Evolutionary conservation across 2,113 vertebrate genomes (phyloP).

Genomic region (Raja brachyura): DNA sequence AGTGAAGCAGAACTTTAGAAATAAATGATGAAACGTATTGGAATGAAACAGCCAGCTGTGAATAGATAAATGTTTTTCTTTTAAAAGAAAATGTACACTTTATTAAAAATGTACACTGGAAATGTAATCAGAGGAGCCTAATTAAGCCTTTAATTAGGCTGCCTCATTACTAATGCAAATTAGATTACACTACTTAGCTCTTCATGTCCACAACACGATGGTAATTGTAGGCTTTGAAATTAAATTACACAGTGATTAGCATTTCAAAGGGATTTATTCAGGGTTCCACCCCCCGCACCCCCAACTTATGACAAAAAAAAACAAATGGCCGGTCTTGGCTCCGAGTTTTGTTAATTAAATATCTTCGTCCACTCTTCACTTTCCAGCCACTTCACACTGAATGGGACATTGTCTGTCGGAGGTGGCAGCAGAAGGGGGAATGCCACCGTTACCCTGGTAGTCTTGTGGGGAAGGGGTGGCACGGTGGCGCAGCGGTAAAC

Average conservation of each 20-base stretch:
- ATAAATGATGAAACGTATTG: constrained; percentile 33
- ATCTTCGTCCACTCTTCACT: constrained; percentile 59
- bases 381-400: not conserved
- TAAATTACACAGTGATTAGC: constrained; percentile 99
- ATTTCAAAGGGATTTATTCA: constrained; percentile 99
- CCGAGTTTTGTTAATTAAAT: constrained; percentile 99
- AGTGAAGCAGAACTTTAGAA: constrained; percentile 32
- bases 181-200: constrained; percentile 99
- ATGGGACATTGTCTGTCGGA: not conserved
- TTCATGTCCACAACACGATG: constrained; percentile 99
- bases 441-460: not conserved
- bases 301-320: constrained; percentile 60
- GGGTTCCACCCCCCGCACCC: constrained; percentile 46
- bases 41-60: constrained; percentile 32
- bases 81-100: constrained; percentile 77
- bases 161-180: constrained; percentile 99
- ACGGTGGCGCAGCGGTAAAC: too few relatives aligned
- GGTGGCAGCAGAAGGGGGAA: not conserved
- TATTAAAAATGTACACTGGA: constrained; percentile 99
- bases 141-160: constrained; percentile 99
- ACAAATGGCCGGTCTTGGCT: constrained; percentile 98
- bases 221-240: constrained; percentile 99
- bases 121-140: constrained; percentile 99
- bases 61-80: constrained; percentile 44
- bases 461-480: not conserved